A percentile compares a stretch with the other conserved stretches of the same genome.
Conservation (phyloP, 2,113 vertebrate species). For the Ptyas mucosa region DNA sequence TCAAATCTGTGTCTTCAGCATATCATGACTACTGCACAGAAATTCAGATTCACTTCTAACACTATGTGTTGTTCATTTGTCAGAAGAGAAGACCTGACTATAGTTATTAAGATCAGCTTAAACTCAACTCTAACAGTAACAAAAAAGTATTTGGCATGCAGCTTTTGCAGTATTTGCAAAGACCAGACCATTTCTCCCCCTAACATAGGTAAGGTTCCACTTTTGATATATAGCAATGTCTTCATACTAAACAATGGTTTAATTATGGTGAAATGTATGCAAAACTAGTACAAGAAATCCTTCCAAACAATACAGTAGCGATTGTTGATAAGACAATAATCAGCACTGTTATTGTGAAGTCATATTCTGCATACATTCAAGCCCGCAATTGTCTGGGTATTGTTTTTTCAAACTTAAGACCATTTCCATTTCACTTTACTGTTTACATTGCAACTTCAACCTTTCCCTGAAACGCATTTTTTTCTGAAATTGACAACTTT, state of each 20-base stretch:
- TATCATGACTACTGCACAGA: background rate
- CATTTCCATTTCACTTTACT: background rate
- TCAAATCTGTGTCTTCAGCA: background rate
- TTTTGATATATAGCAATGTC: background rate
- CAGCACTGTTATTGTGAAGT: background rate
- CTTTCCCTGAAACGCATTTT: background rate
- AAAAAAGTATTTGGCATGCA: background rate
- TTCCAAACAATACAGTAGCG: background rate
- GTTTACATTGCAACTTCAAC: too few relatives aligned
- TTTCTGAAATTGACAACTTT: background rate
- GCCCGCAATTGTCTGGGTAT: background rate
- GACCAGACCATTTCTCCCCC: background rate
- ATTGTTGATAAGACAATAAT: background rate
- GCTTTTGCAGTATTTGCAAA: background rate
- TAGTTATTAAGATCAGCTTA: background rate
- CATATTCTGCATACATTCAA: background rate
- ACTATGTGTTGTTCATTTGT: background rate
- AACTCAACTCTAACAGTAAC: background rate
- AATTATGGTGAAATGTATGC: background rate
- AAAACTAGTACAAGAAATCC: background rate
- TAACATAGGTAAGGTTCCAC: background rate
- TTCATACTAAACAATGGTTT: background rate
- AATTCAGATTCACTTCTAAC: background rate
- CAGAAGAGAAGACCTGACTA: background rate
- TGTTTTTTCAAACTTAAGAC: background rate